Evolutionary conservation across 2,888 invertebrate genomes (phyloP).

Genomic region (Drosophila buzzatii): DNA sequence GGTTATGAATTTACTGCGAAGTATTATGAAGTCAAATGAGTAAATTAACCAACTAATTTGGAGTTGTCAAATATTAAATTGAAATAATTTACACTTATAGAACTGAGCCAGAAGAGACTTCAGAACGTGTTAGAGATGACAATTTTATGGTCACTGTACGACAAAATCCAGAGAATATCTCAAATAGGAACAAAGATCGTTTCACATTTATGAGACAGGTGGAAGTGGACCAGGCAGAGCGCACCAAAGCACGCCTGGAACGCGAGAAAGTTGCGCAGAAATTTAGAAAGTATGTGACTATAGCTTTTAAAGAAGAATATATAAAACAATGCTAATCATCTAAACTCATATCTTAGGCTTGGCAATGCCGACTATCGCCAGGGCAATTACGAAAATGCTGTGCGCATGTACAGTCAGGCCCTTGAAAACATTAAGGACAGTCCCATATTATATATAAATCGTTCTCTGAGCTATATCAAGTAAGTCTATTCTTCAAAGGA

Average conservation of each 20-base stretch:
- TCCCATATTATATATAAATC: conserved; percentile 91
- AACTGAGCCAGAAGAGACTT: neutral
- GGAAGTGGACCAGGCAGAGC: conserved; percentile 90
- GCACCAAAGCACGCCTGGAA: conserved; percentile 88
- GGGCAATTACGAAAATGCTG: conserved; percentile 90
- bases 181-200: conserved; percentile 86
- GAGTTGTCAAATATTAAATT: neutral
- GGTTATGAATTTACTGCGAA: conserved; percentile 48
- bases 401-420: conserved; percentile 90
- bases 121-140: conserved; percentile 83
- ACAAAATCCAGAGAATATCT: conserved; percentile 14
- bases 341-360: conserved; percentile 83
- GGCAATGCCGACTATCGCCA: conserved; percentile 90
- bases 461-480: conserved; percentile 88
- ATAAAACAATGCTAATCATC: neutral
- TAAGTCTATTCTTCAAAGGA: conserved; percentile 37
- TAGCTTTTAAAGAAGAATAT: neutral
- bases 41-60: conserved; percentile 1
- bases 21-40: conserved; percentile 45
- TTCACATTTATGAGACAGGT: conserved; percentile 91
- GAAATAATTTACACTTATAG: conserved; percentile 15
- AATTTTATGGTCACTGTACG: conserved; percentile 88
- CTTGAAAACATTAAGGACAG: conserved; percentile 92
- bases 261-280: conserved; percentile 90
- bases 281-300: conserved; percentile 86